Conservation (phyloP, 2,113 vertebrate genomes). For the Myotis brandtii region DNA sequence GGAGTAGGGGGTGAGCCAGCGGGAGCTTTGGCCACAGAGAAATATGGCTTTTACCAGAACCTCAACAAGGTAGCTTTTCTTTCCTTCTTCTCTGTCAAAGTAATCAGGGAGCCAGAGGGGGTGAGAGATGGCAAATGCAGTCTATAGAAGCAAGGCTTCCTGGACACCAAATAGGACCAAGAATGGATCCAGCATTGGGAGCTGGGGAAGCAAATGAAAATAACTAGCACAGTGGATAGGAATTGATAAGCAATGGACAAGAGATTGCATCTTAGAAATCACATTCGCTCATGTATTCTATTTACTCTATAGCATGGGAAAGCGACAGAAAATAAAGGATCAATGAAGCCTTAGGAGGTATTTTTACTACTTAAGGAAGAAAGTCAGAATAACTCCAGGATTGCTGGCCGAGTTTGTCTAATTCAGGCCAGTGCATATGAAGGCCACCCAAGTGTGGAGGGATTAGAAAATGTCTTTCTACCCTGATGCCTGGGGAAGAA, state of each 20-base stretch:
- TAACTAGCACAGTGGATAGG: not conserved
- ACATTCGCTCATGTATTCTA: not conserved
- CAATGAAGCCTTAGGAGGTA: not conserved
- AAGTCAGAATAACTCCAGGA: not conserved
- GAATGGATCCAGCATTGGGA: not conserved
- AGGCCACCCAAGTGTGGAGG: not conserved
- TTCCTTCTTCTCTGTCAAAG: not conserved
- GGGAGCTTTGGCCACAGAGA: not conserved
- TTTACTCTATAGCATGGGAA: not conserved
- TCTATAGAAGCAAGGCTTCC: not conserved
- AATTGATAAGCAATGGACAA: not conserved
- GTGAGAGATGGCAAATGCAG: fast-evolving
- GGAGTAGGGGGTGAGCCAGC: not conserved
- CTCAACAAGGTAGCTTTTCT: not conserved
- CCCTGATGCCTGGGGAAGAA: not conserved
- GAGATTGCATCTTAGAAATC: not conserved
- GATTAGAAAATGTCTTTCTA: not conserved
- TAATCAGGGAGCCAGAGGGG: not conserved
- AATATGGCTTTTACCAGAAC: not conserved
- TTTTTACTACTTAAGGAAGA: not conserved
- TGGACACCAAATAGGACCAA: not conserved
- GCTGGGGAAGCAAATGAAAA: not conserved
- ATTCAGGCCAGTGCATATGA: not conserved
- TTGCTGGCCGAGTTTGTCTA: not conserved
- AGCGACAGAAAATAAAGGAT: not conserved